phyloP scores from a whole-genome alignment of 1,140 invertebrate species.

The Tachypleus tridentatus region DNA sequence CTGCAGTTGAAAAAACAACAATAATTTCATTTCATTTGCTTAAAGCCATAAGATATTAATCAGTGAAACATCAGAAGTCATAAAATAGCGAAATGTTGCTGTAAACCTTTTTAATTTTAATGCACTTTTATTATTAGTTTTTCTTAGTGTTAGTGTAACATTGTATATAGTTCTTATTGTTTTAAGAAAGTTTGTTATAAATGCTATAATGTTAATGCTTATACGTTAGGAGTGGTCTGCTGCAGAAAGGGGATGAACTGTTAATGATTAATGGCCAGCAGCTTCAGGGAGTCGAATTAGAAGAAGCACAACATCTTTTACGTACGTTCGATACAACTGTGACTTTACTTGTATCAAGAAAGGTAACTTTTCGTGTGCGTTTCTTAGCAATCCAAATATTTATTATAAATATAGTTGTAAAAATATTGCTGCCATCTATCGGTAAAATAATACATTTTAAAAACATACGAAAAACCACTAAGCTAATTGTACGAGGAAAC shows the following conservation, averaged over 20 bases:
- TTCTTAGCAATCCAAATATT: background rate
- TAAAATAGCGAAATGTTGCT: too few relatives aligned
- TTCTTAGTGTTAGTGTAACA: background rate
- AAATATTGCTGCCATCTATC: too few relatives aligned
- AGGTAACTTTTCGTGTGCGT: background rate
- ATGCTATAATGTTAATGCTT: conserved; percentile 47
- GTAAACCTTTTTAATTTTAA: too few relatives aligned
- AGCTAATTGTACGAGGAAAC: too few relatives aligned
- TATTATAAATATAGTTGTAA: too few relatives aligned
- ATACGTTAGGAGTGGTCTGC: conserved; percentile 57
- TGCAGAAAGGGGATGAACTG: conserved; percentile 69
- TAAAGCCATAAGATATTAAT: too few relatives aligned
- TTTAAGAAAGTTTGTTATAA: conserved; percentile 6
- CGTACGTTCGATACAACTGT: conserved; percentile 50
- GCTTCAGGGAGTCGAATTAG: conserved; percentile 57
- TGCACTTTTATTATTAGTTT: background rate
- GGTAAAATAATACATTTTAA: too few relatives aligned
- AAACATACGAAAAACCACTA: too few relatives aligned
- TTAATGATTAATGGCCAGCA: conserved; percentile 71
- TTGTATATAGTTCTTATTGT: background rate
- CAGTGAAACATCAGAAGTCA: too few relatives aligned
- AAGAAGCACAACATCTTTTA: conserved; percentile 58
- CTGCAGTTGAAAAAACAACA: too few relatives aligned
- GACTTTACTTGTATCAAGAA: conserved; percentile 51
- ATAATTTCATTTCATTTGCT: too few relatives aligned